Percentiles rank a stretch among this genome's conserved stretches.
phyloP scores from a whole-genome alignment of 2,888 invertebrate species.

The Cotesia congregata region DNA sequence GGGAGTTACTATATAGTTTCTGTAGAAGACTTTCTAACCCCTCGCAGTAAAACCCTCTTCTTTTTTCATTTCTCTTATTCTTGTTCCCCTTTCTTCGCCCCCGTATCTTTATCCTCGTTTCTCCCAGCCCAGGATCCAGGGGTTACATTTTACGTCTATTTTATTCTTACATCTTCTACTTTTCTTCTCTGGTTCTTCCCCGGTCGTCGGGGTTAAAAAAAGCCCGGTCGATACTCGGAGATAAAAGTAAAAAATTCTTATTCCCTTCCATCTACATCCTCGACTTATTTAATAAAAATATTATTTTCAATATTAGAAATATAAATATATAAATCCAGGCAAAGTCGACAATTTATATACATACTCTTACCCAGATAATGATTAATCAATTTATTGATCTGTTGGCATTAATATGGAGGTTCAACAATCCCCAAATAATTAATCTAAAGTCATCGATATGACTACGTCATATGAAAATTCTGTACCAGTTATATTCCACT shows the following conservation, averaged over 20 bases:
- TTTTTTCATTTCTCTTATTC: conserved; percentile 28
- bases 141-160: conserved; percentile 22
- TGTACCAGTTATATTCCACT: conserved; percentile 28
- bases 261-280: not conserved
- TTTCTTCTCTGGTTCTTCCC: conserved; percentile 17
- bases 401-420: not conserved
- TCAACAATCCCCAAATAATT: not conserved
- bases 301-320: not conserved
- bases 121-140: conserved; percentile 6
- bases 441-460: conserved; percentile 11
- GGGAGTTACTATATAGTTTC: conserved; percentile 2
- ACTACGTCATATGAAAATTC: conserved; percentile 23
- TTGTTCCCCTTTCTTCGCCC: not conserved
- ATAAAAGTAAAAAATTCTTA: not conserved
- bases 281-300: not conserved
- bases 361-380: not conserved
- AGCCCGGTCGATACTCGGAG: not conserved
- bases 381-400: not conserved
- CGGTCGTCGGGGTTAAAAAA: conserved; percentile 5
- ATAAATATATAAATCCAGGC: not conserved
- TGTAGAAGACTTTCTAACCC: not conserved
- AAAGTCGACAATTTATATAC: too few species aligned
- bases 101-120: conserved; percentile 17
- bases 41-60: conserved; percentile 7
- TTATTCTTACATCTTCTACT: conserved; percentile 16